Base-by-base conservation (phyloP, 92 coral and sea anemone species). In the Zoanthus solanderi region DNA sequence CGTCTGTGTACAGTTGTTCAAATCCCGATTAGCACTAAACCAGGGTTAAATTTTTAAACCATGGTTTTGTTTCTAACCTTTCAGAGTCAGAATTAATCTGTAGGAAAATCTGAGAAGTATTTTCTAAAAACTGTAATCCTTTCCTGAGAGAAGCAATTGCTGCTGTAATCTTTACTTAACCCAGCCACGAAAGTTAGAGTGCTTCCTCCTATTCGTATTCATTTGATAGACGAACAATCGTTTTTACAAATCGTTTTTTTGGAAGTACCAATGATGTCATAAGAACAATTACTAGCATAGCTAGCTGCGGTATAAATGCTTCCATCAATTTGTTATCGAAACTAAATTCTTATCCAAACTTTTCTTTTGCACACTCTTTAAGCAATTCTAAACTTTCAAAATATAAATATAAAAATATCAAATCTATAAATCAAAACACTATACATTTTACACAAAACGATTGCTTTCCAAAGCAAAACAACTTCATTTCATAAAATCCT, bases 401-500 rank as follows among this genome's bases (percentile, higher is more conserved):
- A 69, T 34, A 69, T 50, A 76, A 30, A 57, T 52, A 77, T 52
- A 77, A 77, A 77, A 77, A 77, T 75, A 75, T 48, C 34, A 73
- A 48, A 77, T 56, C 67, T 76, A 6, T 77, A 77, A 56, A 15
- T 53, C 32, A 50, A 37, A 76, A 32, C 3, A 13, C 53, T 16
- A 30, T 37, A 1, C 52, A 54, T 77, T 53, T 29, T 23, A 76
- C 81, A 76, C 48, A 77, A 77, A 29, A 16, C 63, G 16, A 58
- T 56, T 56, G 82, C 67, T 77, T 54, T 15, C 61, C 30, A 77
- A 17, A 18, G 37, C 79, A 75, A 9, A 75, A 52, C 47, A 48
- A 34, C 7, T 75, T 7, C 14, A 54, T 6, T 48, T 73, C 53
- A 44, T 3, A 75, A 75, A 9, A 6, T 45, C 0, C 3, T 75